Evolutionary conservation across 2,797 vertebrate species (phyloP).

Genomic region (Silurus aristotelis): DNA sequence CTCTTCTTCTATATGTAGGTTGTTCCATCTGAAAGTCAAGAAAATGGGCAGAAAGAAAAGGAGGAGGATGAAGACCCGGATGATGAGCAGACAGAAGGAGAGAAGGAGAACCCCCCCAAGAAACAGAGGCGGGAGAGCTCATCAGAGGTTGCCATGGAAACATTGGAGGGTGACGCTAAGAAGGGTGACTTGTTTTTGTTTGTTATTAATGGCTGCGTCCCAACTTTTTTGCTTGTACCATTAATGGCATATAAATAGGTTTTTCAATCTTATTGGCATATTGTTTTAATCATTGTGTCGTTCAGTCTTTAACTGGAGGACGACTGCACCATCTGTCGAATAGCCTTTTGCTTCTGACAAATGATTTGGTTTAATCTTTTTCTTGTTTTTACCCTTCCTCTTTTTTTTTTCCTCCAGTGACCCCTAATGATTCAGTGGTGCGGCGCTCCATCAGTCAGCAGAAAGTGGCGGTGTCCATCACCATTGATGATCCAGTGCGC

Average conservation of each 20-base stretch:
- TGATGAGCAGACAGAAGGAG: conserved; percentile 62
- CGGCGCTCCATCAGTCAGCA: conserved; percentile 90
- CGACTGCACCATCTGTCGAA: background rate
- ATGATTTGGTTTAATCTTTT: background rate
- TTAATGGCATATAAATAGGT: background rate
- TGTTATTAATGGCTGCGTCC: background rate
- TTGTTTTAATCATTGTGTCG: background rate
- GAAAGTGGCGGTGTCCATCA: conserved; percentile 86
- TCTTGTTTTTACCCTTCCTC: background rate
- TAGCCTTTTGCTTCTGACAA: background rate
- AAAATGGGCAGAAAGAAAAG: conserved; percentile 82
- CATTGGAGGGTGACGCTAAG: conserved; percentile 73
- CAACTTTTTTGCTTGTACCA: background rate
- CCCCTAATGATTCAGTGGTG: conserved; percentile 83
- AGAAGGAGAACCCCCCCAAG: conserved; percentile 58
- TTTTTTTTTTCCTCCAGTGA: conserved; percentile 66
- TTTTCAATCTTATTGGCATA: background rate
- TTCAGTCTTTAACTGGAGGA: background rate
- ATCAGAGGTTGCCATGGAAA: conserved; percentile 74
- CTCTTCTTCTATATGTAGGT: conserved; percentile 67
- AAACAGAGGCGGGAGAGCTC: conserved; percentile 66
- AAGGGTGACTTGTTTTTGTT: conserved; percentile 72
- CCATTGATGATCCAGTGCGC: conserved; percentile 87
- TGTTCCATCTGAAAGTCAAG: conserved; percentile 81
- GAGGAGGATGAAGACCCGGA: conserved; percentile 70